A percentile compares a stretch with the other conserved stretches of the same genome.
These are phyloP conservation scores for Nysson spinosus DNA, from an alignment of 2,888 invertebrate species.

Conservation along the genomic window DNA sequence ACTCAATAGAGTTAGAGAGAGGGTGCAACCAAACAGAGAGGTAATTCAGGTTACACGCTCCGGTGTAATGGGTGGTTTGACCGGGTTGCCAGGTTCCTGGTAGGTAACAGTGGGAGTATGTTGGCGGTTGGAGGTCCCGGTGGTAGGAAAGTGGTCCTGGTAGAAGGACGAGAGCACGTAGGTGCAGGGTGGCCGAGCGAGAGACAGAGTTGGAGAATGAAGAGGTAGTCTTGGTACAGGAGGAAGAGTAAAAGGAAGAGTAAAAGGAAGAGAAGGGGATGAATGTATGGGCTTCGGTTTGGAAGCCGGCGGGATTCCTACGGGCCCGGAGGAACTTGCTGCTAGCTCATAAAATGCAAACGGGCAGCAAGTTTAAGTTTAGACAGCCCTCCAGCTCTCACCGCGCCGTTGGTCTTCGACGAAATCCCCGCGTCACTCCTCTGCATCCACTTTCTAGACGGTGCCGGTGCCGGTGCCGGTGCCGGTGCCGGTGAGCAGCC, in stretches of 20 bases:
- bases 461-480: no score
- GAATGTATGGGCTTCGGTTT: constrained; percentile 67
- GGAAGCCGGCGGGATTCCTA: constrained; percentile 63
- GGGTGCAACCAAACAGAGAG: constrained; percentile 46
- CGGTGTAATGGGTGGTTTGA: constrained; percentile 61
- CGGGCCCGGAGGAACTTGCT: constrained; percentile 61
- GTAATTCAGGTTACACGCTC: constrained; percentile 62
- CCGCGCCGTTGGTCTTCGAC: constrained; percentile 29
- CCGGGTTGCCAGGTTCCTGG: constrained; percentile 46
- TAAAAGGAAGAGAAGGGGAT: constrained; percentile 39
- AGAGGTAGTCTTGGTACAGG: no score
- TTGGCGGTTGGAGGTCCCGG: constrained; percentile 40
- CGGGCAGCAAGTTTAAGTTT: constrained; percentile 74
- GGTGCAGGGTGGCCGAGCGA: constrained; percentile 5
- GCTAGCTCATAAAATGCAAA: constrained; percentile 76
- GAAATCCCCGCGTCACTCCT: constrained; percentile 30
- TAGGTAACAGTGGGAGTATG: constrained; percentile 36
- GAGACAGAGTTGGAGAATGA: constrained; percentile 15
- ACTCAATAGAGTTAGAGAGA: constrained; percentile 27
- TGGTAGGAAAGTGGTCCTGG: constrained; percentile 41
- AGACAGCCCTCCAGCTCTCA: constrained; percentile 55
- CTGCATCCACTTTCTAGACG: constrained; percentile 30
- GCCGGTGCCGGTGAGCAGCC: constrained; percentile 35
- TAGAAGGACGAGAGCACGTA: not conserved
- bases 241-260: no score